These are phyloP conservation scores for Germaria angustata DNA, from an alignment of 2,888 invertebrate genomes.

Conservation along the genomic window DNA sequence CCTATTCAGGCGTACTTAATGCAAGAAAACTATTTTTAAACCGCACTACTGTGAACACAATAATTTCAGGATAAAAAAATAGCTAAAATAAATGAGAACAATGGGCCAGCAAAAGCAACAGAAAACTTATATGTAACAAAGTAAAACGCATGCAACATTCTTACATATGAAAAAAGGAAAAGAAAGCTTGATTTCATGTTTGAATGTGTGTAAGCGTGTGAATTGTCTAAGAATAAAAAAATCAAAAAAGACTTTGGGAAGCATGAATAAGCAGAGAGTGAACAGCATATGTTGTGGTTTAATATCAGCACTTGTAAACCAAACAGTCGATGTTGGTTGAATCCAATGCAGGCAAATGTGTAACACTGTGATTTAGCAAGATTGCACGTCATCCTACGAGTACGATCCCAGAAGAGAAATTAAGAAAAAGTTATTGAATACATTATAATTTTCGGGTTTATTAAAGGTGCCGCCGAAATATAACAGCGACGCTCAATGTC, in stretches of 20 bases:
- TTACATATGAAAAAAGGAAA: no score
- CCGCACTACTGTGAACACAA: conserved; percentile 61
- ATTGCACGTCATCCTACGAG: conserved; percentile 2
- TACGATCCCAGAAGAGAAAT: background rate
- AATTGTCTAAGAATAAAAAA: background rate
- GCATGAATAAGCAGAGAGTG: conserved; percentile 54
- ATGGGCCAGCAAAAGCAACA: conserved; percentile 20
- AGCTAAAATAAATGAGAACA: conserved; percentile 1
- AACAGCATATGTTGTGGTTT: conserved; percentile 68
- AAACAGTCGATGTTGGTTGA: conserved; percentile 19
- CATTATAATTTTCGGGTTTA: no score
- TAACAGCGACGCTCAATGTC: no score
- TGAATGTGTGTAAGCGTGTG: background rate
- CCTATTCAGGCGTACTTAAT: conserved; percentile 7
- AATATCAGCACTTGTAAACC: conserved; percentile 60
- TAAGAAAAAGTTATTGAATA: no score
- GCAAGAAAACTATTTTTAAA: conserved; percentile 57
- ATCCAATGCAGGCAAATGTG: background rate
- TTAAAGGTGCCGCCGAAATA: no score
- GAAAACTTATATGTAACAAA: conserved; percentile 46
- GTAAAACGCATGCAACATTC: conserved; percentile 44
- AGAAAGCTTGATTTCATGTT: background rate
- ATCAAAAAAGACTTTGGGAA: conserved; percentile 47
- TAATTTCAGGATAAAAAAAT: background rate
- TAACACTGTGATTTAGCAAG: background rate